Percentiles rank a stretch among this genome's conserved stretches.
phyloP scores from a whole-genome alignment of 2,888 invertebrate genomes.

The Latrodectus elegans region DNA sequence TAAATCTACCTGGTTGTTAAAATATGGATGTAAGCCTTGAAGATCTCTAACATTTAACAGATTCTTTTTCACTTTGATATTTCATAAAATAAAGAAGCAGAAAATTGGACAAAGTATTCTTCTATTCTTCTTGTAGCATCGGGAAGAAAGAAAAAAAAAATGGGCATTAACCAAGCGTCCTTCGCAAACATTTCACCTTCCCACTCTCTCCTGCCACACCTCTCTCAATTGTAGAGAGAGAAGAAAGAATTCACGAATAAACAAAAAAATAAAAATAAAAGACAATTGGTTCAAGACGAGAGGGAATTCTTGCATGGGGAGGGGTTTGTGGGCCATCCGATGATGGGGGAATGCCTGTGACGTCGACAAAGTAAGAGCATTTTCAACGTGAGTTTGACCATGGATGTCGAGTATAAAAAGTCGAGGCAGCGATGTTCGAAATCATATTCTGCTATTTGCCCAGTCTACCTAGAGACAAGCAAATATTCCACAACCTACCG shows the following conservation, averaged over 20 bases:
- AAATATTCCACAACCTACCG: background rate
- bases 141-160: no score
- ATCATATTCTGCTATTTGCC: background rate
- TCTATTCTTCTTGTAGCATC: no score
- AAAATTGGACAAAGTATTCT: no score
- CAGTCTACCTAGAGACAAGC: constrained; percentile 29
- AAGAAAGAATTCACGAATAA: background rate
- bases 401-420: constrained; percentile 37
- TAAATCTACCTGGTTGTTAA: no score
- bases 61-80: no score
- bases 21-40: no score
- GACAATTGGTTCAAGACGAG: constrained; percentile 2
- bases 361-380: background rate
- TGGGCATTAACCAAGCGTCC: background rate
- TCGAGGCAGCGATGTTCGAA: background rate
- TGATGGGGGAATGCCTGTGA: background rate
- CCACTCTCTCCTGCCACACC: background rate
- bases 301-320: background rate
- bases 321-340: background rate
- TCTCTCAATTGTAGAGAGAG: background rate
- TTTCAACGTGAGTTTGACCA: constrained; percentile 27
- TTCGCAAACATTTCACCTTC: background rate
- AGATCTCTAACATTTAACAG: no score
- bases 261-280: background rate
- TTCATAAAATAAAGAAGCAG: no score